phyloP scores from a whole-genome alignment of 2,888 invertebrate species.

The Drosophila ustulata region DNA sequence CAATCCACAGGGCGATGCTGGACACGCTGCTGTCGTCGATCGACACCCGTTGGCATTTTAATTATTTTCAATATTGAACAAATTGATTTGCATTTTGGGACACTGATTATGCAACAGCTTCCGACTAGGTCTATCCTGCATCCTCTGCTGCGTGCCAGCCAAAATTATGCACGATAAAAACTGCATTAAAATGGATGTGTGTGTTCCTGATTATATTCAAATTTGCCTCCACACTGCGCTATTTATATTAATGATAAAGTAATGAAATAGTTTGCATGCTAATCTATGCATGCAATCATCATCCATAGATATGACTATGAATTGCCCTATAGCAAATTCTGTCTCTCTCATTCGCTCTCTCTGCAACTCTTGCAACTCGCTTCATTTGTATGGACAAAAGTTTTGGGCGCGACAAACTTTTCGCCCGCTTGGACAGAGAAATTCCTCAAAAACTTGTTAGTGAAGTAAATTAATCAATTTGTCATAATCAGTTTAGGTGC shows the following conservation, averaged over 20 bases:
- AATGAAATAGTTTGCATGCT: slow-evolving; percentile 73
- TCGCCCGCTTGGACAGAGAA: slow-evolving; percentile 57
- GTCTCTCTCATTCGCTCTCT: neutral
- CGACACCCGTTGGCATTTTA: slow-evolving; percentile 73
- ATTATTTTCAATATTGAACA: slow-evolving; percentile 82
- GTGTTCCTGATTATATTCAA: slow-evolving; percentile 72
- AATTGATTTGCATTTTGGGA: slow-evolving; percentile 81
- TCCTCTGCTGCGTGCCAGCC: slow-evolving; percentile 2
- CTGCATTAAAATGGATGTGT: slow-evolving; percentile 59
- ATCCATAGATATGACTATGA: slow-evolving; percentile 31
- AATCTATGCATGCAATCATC: slow-evolving; percentile 64
- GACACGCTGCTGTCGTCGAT: slow-evolving; percentile 19
- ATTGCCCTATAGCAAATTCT: neutral
- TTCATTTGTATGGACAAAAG: slow-evolving; percentile 71
- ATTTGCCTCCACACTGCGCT: slow-evolving; percentile 56
- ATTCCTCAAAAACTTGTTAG: slow-evolving; percentile 80
- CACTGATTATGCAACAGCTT: slow-evolving; percentile 72
- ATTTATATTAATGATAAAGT: slow-evolving; percentile 76
- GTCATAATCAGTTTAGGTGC: slow-evolving; percentile 82
- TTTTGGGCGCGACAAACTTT: slow-evolving; percentile 72
- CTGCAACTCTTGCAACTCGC: slow-evolving; percentile 23
- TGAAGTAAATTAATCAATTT: slow-evolving; percentile 83
- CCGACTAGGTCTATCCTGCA: slow-evolving; percentile 26
- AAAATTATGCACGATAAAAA: slow-evolving; percentile 73
- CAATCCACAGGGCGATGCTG: neutral